phyloP scores from a whole-genome alignment of 2,113 vertebrate species.

The Desmodus rotundus region DNA sequence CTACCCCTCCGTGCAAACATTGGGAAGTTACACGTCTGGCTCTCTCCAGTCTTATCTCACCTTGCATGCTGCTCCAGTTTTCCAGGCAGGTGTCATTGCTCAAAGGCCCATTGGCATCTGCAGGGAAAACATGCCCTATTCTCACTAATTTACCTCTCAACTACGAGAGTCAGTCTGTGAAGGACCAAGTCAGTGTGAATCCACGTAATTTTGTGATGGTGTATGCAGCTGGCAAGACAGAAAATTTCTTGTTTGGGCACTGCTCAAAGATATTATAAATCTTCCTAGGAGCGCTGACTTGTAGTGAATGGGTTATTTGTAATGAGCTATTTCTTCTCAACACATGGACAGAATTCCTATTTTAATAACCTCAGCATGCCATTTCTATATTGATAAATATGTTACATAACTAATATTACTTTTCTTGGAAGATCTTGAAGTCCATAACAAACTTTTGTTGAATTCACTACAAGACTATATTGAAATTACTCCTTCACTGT shows the following conservation, averaged over 20 bases:
- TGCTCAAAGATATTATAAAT: constrained; percentile 4
- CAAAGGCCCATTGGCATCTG: neutral
- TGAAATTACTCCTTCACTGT: constrained; percentile 23
- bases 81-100: neutral
- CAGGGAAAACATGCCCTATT: neutral
- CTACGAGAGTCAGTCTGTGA: neutral
- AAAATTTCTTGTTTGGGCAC: neutral
- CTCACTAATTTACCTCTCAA: neutral
- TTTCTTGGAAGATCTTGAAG: constrained; percentile 16
- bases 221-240: neutral
- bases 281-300: neutral
- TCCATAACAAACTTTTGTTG: neutral
- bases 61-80: neutral
- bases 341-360: neutral
- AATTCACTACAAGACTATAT: neutral
- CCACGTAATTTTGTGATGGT: neutral
- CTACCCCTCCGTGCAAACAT: neutral
- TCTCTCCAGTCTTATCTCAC: neutral
- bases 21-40: neutral
- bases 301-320: neutral
- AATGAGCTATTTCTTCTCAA: constrained; percentile 35
- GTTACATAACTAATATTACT: neutral
- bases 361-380: constrained; percentile 15
- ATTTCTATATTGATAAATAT: neutral
- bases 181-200: neutral